Conservation (phyloP, 2,797 vertebrate species). For the Cirrhinus mrigala region DNA sequence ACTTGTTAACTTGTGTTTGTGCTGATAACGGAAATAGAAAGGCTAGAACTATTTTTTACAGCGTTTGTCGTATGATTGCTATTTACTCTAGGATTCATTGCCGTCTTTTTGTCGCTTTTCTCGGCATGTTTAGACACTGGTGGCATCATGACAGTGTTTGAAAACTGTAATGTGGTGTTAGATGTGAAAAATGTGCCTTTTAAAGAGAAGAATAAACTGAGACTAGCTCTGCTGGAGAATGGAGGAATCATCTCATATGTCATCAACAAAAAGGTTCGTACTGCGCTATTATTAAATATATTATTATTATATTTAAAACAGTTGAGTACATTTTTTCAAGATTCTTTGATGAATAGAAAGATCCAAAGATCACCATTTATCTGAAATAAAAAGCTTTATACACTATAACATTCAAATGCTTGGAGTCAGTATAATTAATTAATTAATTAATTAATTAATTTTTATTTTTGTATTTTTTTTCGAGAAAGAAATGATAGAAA, state of each 20-base stretch:
- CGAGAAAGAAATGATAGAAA: too few relatives aligned
- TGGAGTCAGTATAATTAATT: too few relatives aligned
- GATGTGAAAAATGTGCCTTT: slow-evolving; percentile 78
- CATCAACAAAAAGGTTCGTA: slow-evolving; percentile 76
- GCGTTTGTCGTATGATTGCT: not conserved
- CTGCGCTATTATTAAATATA: too few relatives aligned
- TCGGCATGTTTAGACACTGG: not conserved
- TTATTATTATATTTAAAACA: too few relatives aligned
- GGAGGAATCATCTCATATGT: slow-evolving; percentile 78
- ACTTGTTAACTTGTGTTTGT: not conserved
- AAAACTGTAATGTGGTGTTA: slow-evolving; percentile 76
- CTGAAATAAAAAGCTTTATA: too few relatives aligned
- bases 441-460: too few relatives aligned
- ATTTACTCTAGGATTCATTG: not conserved
- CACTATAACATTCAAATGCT: too few relatives aligned
- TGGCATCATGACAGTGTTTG: slow-evolving; percentile 77
- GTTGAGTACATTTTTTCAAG: too few relatives aligned
- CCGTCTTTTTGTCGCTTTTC: not conserved
- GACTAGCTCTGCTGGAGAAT: slow-evolving; percentile 74
- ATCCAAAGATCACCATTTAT: too few relatives aligned
- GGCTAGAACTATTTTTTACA: not conserved
- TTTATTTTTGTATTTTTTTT: too few relatives aligned
- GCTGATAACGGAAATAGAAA: not conserved
- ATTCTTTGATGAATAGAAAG: too few relatives aligned
- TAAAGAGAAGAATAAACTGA: slow-evolving; percentile 80